A percentile compares a stretch with the other conserved stretches of the same genome.
phyloP scores from a whole-genome alignment of 2,888 invertebrate species.

The Plebejus argus region DNA sequence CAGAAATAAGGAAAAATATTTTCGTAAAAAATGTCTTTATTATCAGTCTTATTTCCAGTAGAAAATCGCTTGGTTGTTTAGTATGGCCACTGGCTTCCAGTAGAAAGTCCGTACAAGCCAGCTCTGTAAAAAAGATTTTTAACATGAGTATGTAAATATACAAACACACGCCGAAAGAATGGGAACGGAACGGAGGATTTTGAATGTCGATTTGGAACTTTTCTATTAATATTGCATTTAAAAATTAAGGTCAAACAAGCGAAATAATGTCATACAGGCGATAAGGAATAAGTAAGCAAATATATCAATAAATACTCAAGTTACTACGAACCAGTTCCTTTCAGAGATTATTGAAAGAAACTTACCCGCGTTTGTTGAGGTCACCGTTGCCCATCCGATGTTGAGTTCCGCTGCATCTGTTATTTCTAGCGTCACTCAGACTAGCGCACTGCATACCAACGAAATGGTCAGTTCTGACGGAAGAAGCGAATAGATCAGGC shows the following conservation, averaged over 20 bases:
- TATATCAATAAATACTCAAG: too few relatives aligned
- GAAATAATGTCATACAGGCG: too few relatives aligned
- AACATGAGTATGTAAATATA: neutral
- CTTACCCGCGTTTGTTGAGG: slow-evolving; percentile 43
- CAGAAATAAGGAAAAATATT: neutral
- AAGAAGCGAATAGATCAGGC: slow-evolving; percentile 48
- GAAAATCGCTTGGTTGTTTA: slow-evolving; percentile 34
- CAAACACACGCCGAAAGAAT: too few relatives aligned
- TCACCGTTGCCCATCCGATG: slow-evolving; percentile 48
- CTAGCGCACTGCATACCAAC: slow-evolving; percentile 46
- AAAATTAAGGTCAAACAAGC: too few relatives aligned
- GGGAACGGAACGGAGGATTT: too few relatives aligned
- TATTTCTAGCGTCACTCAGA: slow-evolving; percentile 43
- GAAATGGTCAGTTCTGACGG: slow-evolving; percentile 47
- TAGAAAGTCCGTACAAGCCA: slow-evolving; percentile 46
- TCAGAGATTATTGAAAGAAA: neutral
- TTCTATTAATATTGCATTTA: too few relatives aligned
- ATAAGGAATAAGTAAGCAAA: too few relatives aligned
- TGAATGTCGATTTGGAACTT: too few relatives aligned
- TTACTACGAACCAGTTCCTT: too few relatives aligned
- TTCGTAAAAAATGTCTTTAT: neutral
- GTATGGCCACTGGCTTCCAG: slow-evolving; percentile 44
- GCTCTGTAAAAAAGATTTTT: slow-evolving; percentile 40
- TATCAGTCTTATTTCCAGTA: slow-evolving; percentile 2
- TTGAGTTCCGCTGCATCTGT: slow-evolving; percentile 42